These are phyloP conservation scores for Laodelphax striatellus DNA, from an alignment of 1,140 invertebrate genomes.

Conservation along the genomic window DNA sequence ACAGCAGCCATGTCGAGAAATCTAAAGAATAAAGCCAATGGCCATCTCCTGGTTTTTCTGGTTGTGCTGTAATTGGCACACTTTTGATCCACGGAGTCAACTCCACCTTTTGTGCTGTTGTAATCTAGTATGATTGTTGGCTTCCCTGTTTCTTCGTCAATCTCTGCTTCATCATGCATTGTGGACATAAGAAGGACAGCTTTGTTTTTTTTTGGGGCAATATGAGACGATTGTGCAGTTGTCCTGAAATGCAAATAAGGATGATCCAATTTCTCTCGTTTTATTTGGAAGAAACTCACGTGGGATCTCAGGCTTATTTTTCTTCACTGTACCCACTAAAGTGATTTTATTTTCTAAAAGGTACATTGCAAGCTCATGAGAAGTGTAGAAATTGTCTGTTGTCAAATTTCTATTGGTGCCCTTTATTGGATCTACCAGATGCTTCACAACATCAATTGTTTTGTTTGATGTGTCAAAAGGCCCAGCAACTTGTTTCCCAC, in stretches of 20 bases:
- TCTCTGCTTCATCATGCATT: slow-evolving; percentile 23
- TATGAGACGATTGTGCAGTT: slow-evolving; percentile 17
- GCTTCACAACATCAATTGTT: slow-evolving; percentile 1
- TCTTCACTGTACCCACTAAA: slow-evolving; percentile 23
- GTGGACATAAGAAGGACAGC: slow-evolving; percentile 25
- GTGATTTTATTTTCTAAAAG: slow-evolving; percentile 20
- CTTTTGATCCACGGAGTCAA: slow-evolving; percentile 27
- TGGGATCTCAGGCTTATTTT: slow-evolving; percentile 20
- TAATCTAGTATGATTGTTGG: slow-evolving; percentile 26
- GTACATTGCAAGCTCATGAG: slow-evolving; percentile 17
- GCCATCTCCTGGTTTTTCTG: slow-evolving; percentile 23
- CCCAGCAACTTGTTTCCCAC: neutral
- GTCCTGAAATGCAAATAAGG: slow-evolving; percentile 17
- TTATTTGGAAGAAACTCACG: slow-evolving; percentile 17
- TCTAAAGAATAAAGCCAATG: slow-evolving; percentile 25
- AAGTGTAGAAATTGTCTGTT: slow-evolving; percentile 25
- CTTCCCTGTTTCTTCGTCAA: slow-evolving; percentile 21
- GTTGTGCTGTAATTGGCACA: slow-evolving; percentile 20
- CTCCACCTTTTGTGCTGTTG: slow-evolving; percentile 26
- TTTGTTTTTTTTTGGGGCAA: slow-evolving; percentile 20
- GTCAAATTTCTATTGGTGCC: slow-evolving; percentile 26
- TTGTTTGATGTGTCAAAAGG: neutral
- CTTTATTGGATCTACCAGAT: neutral
- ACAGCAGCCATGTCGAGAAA: slow-evolving; percentile 23
- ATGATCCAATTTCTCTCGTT: neutral